A percentile compares a stretch with the other conserved stretches of the same genome.
phyloP scores from a whole-genome alignment of 2,888 invertebrate genomes.

The Heptascelio sp. region DNA sequence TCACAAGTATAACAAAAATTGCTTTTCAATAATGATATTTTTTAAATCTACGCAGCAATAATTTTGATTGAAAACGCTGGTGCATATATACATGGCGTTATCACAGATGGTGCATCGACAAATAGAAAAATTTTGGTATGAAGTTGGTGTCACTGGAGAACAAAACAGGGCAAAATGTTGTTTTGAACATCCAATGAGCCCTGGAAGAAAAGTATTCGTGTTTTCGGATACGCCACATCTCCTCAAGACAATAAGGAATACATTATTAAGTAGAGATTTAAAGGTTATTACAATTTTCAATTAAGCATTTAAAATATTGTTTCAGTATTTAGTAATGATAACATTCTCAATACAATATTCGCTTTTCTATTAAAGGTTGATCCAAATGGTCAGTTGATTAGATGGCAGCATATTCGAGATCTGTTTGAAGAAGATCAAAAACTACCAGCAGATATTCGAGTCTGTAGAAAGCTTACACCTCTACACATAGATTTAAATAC shows the following conservation, averaged over 20 bases:
- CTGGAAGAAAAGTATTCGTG: slow-evolving; percentile 7
- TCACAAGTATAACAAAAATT: no score
- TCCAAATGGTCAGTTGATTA: slow-evolving; percentile 1
- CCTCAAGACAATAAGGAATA: slow-evolving; percentile 18
- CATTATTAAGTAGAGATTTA: background rate
- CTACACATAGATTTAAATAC: slow-evolving; percentile 15
- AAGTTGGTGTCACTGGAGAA: background rate
- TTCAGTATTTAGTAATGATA: background rate
- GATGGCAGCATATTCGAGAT: slow-evolving; percentile 14
- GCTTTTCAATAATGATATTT: no score
- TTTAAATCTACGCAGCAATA: background rate
- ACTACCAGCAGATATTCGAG: background rate
- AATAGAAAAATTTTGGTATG: slow-evolving; percentile 6
- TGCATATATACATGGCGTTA: background rate
- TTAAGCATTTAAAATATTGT: background rate
- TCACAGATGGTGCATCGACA: background rate
- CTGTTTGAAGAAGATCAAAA: slow-evolving; percentile 6
- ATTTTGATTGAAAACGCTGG: background rate
- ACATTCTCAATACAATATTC: background rate
- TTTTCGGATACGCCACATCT: slow-evolving; percentile 28
- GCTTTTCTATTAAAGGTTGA: background rate
- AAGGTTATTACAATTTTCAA: background rate
- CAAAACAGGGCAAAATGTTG: slow-evolving; percentile 1
- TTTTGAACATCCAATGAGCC: slow-evolving; percentile 7
- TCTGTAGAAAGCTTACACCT: slow-evolving; percentile 9